A percentile compares a stretch with the other conserved stretches of the same genome.
Conservation (phyloP, 2,113 vertebrate genomes). For the Calyptommatus sinebrachiatus region DNA sequence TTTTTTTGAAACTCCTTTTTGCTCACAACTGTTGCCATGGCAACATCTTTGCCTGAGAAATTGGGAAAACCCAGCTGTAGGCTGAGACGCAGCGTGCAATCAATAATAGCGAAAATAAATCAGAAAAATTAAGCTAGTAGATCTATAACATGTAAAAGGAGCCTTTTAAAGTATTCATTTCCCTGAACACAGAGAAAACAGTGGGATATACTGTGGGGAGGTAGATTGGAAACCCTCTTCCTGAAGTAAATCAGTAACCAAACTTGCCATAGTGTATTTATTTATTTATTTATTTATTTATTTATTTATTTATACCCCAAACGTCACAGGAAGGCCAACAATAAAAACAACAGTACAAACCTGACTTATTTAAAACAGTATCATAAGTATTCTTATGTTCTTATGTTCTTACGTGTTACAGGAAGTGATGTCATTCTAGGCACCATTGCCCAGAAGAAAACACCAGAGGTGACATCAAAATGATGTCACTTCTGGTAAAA, state of each 20-base stretch:
- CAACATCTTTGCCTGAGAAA: conserved; percentile 53
- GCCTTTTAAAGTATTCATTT: conserved; percentile 7
- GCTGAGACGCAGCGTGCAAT: conserved; percentile 35
- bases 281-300: no score
- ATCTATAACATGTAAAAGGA: not conserved
- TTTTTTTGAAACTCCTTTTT: conserved; percentile 26
- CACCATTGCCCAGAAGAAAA: no score
- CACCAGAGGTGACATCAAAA: no score
- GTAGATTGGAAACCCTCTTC: not conserved
- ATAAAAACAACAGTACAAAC: not conserved
- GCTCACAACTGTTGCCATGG: conserved; percentile 47
- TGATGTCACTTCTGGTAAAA: no score
- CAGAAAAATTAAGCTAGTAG: conserved; percentile 27
- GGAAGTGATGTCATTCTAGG: no score
- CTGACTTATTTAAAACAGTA: not conserved
- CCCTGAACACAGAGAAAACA: not conserved
- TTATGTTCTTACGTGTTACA: no score
- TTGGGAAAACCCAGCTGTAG: conserved; percentile 32
- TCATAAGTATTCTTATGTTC: no score
- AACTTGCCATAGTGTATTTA: not conserved
- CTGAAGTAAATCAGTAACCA: not conserved
- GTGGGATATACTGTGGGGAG: accelerated
- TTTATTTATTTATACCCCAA: no score
- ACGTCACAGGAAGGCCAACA: no score
- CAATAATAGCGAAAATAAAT: conserved; percentile 31